Base-by-base conservation (phyloP, 92 coral and sea anemone species). In the Bergia sp. region DNA sequence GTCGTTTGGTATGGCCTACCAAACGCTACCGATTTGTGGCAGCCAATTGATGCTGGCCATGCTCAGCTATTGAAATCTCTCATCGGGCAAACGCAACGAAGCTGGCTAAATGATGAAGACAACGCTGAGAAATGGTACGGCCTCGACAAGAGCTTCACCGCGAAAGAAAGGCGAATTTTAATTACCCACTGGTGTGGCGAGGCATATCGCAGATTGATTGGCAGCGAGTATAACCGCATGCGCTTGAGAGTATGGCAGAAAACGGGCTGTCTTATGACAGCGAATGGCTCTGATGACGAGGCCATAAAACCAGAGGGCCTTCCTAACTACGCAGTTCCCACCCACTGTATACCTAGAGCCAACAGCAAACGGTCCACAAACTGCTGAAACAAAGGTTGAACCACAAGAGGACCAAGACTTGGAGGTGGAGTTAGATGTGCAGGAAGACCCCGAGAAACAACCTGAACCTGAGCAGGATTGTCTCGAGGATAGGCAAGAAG, bases 41-140 rank as follows among this genome's bases (percentile, higher is more conserved):
- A 89, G 85, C 91, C 91, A 18, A 81, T 88, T 73, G 91, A 89
- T 82, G 91, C 88, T 67, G 91, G 82, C 10, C 82, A 84, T 64
- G 85, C 92, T 58, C 92, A 90, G 75, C 80, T 90, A 67, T 66
- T 90, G 37, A 90, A 90, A 87, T 66, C 74, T 67, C 74, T 90
- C 58, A 79, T 90, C 81, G 89, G 92, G 69, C 89, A 89, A 89
- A 80, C 89, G 43, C 92, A 89, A 42, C n/a, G 92, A 76, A 85
- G 15, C 76, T 90, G 92, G 92, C 73, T 90, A 74, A 76, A 90
- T 69, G 89, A 79, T 71, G 89, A 85, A 53, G 92, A 90, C 86
- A 90, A 90, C 82, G 85, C 89, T 18, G 92, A 85, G 57, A 90
- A 90, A 83, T 90, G 92, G 92, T 86, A 85, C 47, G 89, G 86